Conservation (phyloP, 2,888 invertebrate species). For the Sepiola atlantica region DNA sequence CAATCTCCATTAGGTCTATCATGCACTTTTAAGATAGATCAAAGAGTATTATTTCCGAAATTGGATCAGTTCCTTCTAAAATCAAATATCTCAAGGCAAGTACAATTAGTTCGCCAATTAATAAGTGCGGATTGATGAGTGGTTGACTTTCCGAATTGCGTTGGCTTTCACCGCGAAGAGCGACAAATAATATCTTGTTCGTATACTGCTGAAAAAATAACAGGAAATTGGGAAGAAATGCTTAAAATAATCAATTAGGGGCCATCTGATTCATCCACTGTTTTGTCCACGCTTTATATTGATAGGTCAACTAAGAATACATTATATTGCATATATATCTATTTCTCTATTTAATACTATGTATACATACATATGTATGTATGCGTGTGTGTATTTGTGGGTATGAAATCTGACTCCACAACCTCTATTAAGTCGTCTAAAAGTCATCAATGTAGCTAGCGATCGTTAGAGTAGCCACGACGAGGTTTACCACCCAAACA, state of each 20-base stretch:
- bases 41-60: too few relatives aligned
- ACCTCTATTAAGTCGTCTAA: too few relatives aligned
- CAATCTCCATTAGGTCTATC: too few relatives aligned
- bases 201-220: not conserved
- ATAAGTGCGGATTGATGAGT: not conserved
- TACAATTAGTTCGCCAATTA: not conserved
- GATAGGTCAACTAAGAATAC: not conserved
- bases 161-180: not conserved
- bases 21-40: too few relatives aligned
- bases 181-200: not conserved
- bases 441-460: too few relatives aligned
- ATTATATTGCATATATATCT: too few relatives aligned
- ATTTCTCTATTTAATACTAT: too few relatives aligned
- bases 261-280: not conserved
- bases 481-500: too few relatives aligned
- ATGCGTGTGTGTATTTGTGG: not conserved
- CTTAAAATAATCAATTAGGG: not conserved
- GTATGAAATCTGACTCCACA: too few relatives aligned
- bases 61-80: too few relatives aligned
- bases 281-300: not conserved
- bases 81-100: too few relatives aligned
- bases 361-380: not conserved
- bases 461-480: too few relatives aligned
- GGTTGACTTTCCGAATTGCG: not conserved
- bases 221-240: conserved; percentile 14